Conservation (phyloP, 2,888 invertebrate species). For the Rhimphoctona megacephalus region DNA sequence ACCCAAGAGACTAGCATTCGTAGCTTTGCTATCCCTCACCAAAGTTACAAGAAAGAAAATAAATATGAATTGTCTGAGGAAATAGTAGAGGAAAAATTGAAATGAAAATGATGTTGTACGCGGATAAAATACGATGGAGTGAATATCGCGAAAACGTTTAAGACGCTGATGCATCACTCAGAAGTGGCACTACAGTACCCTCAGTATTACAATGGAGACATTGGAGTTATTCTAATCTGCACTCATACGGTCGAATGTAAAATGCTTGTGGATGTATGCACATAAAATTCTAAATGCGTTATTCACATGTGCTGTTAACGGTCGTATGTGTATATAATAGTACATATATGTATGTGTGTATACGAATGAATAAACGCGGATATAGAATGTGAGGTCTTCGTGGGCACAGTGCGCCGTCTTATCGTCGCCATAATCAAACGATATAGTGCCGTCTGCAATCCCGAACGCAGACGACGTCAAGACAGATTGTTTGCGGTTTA, state of each 20-base stretch:
- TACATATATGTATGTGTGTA: background rate
- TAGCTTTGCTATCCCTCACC: background rate
- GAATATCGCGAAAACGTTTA: background rate
- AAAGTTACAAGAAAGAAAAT: constrained; percentile 14
- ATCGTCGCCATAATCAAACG: constrained; percentile 63
- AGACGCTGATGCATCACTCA: constrained; percentile 43
- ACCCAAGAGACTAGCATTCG: constrained; percentile 33
- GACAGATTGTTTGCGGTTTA: constrained; percentile 56
- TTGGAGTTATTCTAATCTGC: constrained; percentile 59
- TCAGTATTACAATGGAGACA: constrained; percentile 52
- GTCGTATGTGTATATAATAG: background rate
- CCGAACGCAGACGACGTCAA: constrained; percentile 37
- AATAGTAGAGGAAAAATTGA: constrained; percentile 9
- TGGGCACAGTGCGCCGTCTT: constrained; percentile 50
- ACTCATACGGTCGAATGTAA: constrained; percentile 7
- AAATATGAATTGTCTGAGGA: constrained; percentile 48
- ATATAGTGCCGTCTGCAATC: constrained; percentile 24
- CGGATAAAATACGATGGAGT: constrained; percentile 18
- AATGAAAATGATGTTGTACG: constrained; percentile 41
- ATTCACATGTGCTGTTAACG: constrained; percentile 38
- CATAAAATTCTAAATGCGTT: constrained; percentile 4
- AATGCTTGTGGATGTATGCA: background rate
- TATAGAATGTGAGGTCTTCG: constrained; percentile 25
- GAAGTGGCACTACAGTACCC: constrained; percentile 23
- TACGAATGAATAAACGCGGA: constrained; percentile 7